Conservation (phyloP, 2,888 invertebrate genomes). For the Hanleya hanleyi region DNA sequence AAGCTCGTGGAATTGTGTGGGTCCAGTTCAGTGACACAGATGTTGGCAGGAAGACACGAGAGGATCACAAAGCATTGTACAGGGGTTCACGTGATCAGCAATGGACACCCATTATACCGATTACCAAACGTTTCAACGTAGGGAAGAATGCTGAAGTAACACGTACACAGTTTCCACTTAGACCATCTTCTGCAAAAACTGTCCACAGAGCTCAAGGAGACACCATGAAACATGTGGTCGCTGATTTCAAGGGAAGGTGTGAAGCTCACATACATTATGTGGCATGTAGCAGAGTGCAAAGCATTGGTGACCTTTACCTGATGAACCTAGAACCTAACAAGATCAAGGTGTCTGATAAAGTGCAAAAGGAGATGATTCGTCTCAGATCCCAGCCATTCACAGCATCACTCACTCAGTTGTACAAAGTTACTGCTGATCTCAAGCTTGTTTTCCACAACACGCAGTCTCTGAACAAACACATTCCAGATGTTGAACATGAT, state of each 20-base stretch:
- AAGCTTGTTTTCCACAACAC: constrained; percentile 31
- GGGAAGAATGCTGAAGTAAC: constrained; percentile 24
- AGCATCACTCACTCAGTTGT: constrained; percentile 10
- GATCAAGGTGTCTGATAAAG: constrained; percentile 10
- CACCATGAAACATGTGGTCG: constrained; percentile 19
- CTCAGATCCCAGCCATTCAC: constrained; percentile 1
- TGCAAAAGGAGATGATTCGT: constrained; percentile 18
- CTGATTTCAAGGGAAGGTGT: constrained; percentile 18
- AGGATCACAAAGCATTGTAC: background rate
- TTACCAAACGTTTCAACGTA: constrained; percentile 18
- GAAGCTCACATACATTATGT: constrained; percentile 34
- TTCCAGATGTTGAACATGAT: background rate
- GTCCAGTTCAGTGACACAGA: background rate
- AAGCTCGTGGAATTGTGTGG: background rate
- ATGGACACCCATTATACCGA: constrained; percentile 4
- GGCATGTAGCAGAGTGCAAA: constrained; percentile 4
- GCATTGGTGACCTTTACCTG: constrained; percentile 17
- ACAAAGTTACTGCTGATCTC: background rate
- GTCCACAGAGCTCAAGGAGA: constrained; percentile 32
- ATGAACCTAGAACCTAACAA: constrained; percentile 16
- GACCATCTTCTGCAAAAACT: constrained; percentile 27
- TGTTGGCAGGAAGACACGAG: background rate
- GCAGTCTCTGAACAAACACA: background rate
- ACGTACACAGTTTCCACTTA: constrained; percentile 29
- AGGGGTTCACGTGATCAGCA: background rate